phyloP scores from a whole-genome alignment of 1,140 invertebrate species.

The Drosophila setifemur region DNA sequence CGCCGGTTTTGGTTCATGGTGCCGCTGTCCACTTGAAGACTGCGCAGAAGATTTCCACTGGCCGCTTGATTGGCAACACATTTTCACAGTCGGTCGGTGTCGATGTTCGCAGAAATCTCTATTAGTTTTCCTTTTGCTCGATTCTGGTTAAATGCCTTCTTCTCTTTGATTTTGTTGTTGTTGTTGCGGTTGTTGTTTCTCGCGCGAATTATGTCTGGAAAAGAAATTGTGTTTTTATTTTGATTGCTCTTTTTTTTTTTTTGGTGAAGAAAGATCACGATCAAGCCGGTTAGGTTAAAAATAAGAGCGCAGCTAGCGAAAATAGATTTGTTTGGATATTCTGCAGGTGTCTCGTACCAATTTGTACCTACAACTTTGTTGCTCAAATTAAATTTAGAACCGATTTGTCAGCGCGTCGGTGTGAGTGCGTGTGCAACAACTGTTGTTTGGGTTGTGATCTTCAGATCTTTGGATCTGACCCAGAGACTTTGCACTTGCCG shows the following conservation, averaged over 20 bases:
- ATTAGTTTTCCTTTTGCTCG: conserved; percentile 37
- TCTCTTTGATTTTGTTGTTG: conserved; percentile 4
- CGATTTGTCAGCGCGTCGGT: conserved; percentile 7
- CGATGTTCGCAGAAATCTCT: conserved; percentile 69
- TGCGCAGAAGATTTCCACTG: conserved; percentile 60
- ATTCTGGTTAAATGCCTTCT: conserved; percentile 27
- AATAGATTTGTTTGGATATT: conserved; percentile 65
- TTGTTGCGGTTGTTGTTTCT: conserved; percentile 29
- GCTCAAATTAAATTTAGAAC: conserved; percentile 45
- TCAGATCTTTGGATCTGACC: conserved; percentile 14
- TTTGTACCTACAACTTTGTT: conserved; percentile 44
- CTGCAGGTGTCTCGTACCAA: conserved; percentile 44
- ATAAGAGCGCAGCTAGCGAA: conserved; percentile 48
- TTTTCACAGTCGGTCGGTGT: conserved; percentile 65
- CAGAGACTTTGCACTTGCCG: conserved; percentile 60
- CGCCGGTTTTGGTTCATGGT: conserved; percentile 15
- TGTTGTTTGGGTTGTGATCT: conserved; percentile 32
- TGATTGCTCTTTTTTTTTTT: too few relatives aligned
- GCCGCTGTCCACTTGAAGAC: conserved; percentile 49
- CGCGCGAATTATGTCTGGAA: conserved; percentile 62
- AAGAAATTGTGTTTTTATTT: conserved; percentile 30
- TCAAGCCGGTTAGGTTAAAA: conserved; percentile 74
- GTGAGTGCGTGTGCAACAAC: conserved; percentile 20
- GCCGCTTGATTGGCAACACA: conserved; percentile 71
- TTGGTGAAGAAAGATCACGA: conserved; percentile 50